Evolutionary conservation across 2,888 invertebrate species (phyloP).

Genomic region (Epinotia demarniana): DNA sequence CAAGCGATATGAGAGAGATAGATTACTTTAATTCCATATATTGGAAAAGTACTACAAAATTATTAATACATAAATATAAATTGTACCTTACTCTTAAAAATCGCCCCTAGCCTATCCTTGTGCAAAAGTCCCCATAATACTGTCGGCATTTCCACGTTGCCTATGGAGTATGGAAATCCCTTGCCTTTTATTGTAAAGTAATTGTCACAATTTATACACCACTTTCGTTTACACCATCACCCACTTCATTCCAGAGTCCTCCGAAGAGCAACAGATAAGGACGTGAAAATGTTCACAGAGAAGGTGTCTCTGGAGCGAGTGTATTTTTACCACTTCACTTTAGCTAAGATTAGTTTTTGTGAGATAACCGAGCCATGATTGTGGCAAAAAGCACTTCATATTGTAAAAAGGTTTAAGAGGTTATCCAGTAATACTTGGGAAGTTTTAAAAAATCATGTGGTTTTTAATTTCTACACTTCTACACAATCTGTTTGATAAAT

Average conservation of each 20-base stretch:
- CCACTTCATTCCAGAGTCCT: constrained; percentile 29
- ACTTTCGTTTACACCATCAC: constrained; percentile 13
- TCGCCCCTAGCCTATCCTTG: no score
- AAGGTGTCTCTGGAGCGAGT: constrained; percentile 62
- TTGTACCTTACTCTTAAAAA: no score
- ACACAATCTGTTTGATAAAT: no score
- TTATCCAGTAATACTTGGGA: not conserved
- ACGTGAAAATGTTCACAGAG: constrained; percentile 72
- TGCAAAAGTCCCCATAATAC: no score
- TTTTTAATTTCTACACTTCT: no score
- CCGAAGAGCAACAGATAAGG: constrained; percentile 57
- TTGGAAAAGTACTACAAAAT: no score
- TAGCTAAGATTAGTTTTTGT: constrained; percentile 42
- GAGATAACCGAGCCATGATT: constrained; percentile 24
- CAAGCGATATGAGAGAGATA: no score
- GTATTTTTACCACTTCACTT: constrained; percentile 61
- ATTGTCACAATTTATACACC: not conserved
- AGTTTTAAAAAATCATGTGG: not conserved
- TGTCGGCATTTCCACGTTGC: not conserved
- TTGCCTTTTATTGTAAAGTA: not conserved
- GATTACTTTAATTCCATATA: no score
- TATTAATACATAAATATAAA: no score
- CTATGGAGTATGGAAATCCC: not conserved
- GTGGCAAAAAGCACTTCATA: constrained; percentile 26
- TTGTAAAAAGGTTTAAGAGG: constrained; percentile 18